A percentile compares a stretch with the other conserved stretches of the same genome.
phyloP scores from a whole-genome alignment of 2,113 vertebrate species.

The Carassius carassius region DNA sequence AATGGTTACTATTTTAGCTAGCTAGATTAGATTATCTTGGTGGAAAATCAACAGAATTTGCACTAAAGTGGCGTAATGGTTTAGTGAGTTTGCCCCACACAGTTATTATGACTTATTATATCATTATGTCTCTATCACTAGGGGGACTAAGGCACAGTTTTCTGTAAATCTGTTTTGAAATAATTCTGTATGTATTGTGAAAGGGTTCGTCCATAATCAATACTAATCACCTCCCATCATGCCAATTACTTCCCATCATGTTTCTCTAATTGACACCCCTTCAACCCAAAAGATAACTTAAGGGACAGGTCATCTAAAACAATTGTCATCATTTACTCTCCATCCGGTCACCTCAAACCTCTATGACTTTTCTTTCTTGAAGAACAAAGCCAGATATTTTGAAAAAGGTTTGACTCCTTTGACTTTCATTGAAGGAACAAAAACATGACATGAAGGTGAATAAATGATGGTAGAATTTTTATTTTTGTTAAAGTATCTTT shows the following conservation, averaged over 20 bases:
- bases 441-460: neutral
- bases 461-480: neutral
- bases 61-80: neutral
- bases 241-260: neutral
- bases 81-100: neutral
- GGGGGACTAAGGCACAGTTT: neutral
- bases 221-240: too few relatives aligned
- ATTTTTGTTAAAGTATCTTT: neutral
- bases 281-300: neutral
- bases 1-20: neutral
- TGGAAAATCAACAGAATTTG: neutral
- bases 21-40: constrained; percentile 9
- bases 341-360: neutral
- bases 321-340: neutral
- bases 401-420: neutral
- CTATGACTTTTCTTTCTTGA: neutral
- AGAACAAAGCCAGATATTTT: neutral
- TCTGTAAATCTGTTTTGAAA: neutral
- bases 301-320: neutral
- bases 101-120: neutral
- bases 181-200: neutral
- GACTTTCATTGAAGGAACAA: neutral
- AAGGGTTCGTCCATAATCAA: neutral
- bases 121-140: neutral
- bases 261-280: neutral